Conservation (phyloP, 1,140 invertebrate species). For the Solenopsis invicta region DNA sequence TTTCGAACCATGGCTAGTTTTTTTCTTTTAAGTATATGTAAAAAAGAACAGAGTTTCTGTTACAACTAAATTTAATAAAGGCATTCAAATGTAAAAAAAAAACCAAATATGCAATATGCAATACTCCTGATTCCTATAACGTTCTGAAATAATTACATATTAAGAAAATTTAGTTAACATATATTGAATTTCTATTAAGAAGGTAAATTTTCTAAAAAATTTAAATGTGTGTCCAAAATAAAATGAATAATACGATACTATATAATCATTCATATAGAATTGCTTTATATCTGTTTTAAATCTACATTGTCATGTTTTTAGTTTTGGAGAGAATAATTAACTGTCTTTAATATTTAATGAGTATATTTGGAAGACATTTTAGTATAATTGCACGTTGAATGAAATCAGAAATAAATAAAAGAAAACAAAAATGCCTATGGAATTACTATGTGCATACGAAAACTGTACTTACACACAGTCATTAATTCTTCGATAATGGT, state of each 20-base stretch:
- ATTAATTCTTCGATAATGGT: constrained; percentile 57
- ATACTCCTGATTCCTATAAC: no score
- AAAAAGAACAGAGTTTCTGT: not conserved
- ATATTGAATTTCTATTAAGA: not conserved
- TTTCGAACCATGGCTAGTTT: not conserved
- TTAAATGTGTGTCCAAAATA: not conserved
- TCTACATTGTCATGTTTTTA: not conserved
- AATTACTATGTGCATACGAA: constrained; percentile 2
- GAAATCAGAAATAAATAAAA: constrained; percentile 1
- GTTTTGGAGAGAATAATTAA: not conserved
- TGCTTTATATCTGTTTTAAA: not conserved
- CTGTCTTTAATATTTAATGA: not conserved
- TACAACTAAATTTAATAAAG: not conserved
- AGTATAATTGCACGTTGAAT: not conserved
- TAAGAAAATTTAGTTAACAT: not conserved
- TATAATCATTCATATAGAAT: not conserved
- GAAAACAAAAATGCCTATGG: not conserved
- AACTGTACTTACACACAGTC: constrained; percentile 43
- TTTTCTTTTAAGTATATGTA: not conserved
- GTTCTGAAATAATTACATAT: not conserved
- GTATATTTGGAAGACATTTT: not conserved
- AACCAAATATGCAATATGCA: no score
- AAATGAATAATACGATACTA: not conserved
- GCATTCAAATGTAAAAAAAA: no score
- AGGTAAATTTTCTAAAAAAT: not conserved